phyloP scores from a whole-genome alignment of 2,888 invertebrate species.

The Hecatera dysodea region DNA sequence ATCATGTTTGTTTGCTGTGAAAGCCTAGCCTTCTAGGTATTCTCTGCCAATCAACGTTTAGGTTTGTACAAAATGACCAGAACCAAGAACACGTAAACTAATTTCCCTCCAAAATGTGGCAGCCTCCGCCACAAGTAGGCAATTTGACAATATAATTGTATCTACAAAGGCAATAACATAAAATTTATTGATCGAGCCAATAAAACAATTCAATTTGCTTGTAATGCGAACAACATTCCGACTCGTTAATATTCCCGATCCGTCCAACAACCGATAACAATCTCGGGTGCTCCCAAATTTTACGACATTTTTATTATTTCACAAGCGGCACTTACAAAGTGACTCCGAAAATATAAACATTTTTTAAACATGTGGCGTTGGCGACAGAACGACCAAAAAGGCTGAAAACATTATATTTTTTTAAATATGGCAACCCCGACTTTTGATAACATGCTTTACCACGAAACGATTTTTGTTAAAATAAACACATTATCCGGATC shows the following conservation, averaged over 20 bases:
- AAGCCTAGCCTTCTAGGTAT: too few species aligned
- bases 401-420: constrained; percentile 41
- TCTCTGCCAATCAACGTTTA: too few species aligned
- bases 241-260: constrained; percentile 67
- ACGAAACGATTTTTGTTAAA: constrained; percentile 60
- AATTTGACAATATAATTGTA: constrained; percentile 43
- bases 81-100: neutral
- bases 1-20: too few species aligned
- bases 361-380: constrained; percentile 65
- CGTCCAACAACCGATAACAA: constrained; percentile 65
- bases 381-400: constrained; percentile 62
- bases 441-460: constrained; percentile 57
- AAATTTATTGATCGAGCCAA: constrained; percentile 64
- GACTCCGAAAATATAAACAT: constrained; percentile 65
- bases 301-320: constrained; percentile 69
- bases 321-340: constrained; percentile 71
- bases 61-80: too few species aligned
- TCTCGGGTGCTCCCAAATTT: constrained; percentile 66
- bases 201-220: constrained; percentile 71
- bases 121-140: constrained; percentile 14
- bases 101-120: constrained; percentile 12
- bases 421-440: constrained; percentile 59
- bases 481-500: constrained; percentile 44
- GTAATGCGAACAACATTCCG: constrained; percentile 59
- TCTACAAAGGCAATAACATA: constrained; percentile 55